These are phyloP conservation scores for Oryzias dopingdopingensis DNA, from an alignment of 2,797 vertebrate genomes.

Conservation along the genomic window DNA sequence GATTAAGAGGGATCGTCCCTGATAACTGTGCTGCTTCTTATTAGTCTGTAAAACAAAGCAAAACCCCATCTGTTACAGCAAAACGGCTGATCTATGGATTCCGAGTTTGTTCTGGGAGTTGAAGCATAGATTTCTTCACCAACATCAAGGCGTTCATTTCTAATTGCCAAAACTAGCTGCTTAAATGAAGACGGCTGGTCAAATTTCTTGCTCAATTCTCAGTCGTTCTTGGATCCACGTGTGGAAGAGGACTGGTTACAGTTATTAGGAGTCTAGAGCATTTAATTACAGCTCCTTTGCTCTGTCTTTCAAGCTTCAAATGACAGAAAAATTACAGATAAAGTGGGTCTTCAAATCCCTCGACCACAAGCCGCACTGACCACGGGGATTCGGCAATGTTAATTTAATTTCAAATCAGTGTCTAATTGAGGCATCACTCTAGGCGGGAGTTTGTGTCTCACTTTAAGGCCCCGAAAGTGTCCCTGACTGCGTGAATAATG, in stretches of 20 bases:
- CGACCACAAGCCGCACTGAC: constrained; percentile 34
- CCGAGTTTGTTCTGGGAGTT: not conserved
- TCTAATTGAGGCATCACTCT: constrained; percentile 55
- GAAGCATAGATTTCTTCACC: not conserved
- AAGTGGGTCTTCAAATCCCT: constrained; percentile 59
- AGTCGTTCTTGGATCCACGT: constrained; percentile 20
- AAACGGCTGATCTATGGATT: not conserved
- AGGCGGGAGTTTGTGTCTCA: constrained; percentile 28
- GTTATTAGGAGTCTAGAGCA: constrained; percentile 38
- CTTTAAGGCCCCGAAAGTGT: constrained; percentile 43
- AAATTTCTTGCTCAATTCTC: constrained; percentile 10
- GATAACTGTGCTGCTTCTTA: constrained; percentile 6
- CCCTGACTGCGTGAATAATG: constrained; percentile 62
- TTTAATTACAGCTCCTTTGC: constrained; percentile 57
- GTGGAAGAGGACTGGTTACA: constrained; percentile 24
- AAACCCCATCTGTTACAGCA: not conserved
- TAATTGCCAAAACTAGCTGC: constrained; percentile 9
- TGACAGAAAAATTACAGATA: constrained; percentile 42
- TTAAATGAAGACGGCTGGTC: not conserved
- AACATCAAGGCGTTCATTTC: too few species aligned
- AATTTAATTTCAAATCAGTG: constrained; percentile 61
- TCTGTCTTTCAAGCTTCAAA: constrained; percentile 34
- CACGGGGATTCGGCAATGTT: constrained; percentile 51
- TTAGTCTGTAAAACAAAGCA: not conserved
- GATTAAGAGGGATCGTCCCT: constrained; percentile 10